These are phyloP conservation scores for Oryzias sinensis DNA, from an alignment of 2,797 vertebrate genomes.

Conservation along the genomic window DNA sequence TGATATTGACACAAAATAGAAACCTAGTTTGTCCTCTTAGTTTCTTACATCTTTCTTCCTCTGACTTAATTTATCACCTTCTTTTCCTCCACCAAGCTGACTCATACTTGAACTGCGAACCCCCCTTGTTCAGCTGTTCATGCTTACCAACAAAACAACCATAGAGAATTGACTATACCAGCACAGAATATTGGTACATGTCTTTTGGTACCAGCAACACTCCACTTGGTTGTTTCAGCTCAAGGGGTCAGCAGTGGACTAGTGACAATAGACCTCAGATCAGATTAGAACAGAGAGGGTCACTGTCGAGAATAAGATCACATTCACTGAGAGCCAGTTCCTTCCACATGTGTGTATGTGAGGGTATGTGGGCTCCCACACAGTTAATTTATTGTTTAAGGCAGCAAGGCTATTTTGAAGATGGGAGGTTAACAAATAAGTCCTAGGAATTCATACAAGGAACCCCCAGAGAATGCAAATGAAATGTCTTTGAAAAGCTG, in stretches of 20 bases:
- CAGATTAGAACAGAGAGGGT: slow-evolving; percentile 33
- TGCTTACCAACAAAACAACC: too few species aligned
- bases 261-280: slow-evolving; percentile 57
- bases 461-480: too few species aligned
- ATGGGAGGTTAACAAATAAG: background rate
- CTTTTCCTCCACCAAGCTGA: too few species aligned
- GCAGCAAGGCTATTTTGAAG: background rate
- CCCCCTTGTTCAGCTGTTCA: too few species aligned
- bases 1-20: too few species aligned
- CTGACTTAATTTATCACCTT: too few species aligned
- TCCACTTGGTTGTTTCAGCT: slow-evolving; percentile 34
- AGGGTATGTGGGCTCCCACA: background rate
- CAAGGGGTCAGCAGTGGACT: slow-evolving; percentile 39
- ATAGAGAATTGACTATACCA: too few species aligned
- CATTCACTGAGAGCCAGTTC: slow-evolving; percentile 21
- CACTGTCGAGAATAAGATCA: slow-evolving; percentile 53
- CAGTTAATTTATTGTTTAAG: slow-evolving; percentile 2
- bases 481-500: too few species aligned
- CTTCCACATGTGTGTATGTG: slow-evolving; percentile 8
- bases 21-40: too few species aligned
- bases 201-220: slow-evolving; percentile 52
- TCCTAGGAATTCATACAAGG: too few species aligned
- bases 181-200: background rate
- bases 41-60: too few species aligned
- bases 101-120: too few species aligned